phyloP scores from a whole-genome alignment of 2,113 vertebrate genomes.

The Thunnus maccoyii region DNA sequence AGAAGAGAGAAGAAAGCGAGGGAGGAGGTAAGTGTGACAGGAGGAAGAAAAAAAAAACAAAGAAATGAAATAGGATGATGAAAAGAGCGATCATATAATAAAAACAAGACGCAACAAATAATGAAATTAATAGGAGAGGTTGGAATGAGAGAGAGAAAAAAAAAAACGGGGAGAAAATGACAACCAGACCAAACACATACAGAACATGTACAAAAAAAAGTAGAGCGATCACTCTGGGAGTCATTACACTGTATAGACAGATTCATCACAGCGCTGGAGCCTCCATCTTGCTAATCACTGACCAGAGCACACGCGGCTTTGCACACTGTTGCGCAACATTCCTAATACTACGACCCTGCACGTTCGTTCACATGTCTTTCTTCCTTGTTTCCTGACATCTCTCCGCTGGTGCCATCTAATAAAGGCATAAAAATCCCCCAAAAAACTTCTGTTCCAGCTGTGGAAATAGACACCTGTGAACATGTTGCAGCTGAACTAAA shows the following conservation, averaged over 20 bases:
- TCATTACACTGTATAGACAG: neutral
- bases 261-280: neutral
- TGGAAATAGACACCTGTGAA: no score
- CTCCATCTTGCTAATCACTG: neutral
- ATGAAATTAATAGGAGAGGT: constrained; percentile 1
- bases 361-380: no score
- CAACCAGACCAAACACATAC: neutral
- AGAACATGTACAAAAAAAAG: neutral
- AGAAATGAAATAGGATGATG: neutral
- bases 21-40: no score
- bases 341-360: no score
- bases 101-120: neutral
- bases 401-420: no score
- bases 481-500: no score
- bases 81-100: neutral
- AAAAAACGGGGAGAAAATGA: neutral
- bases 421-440: no score
- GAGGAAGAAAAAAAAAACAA: neutral
- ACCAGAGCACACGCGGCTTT: neutral
- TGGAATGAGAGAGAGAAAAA: neutral
- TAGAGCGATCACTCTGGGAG: neutral
- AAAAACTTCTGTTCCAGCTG: no score
- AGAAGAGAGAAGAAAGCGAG: no score
- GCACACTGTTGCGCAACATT: no score
- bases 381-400: no score